phyloP scores from a whole-genome alignment of 2,888 invertebrate species.

The Torymus auratus region DNA sequence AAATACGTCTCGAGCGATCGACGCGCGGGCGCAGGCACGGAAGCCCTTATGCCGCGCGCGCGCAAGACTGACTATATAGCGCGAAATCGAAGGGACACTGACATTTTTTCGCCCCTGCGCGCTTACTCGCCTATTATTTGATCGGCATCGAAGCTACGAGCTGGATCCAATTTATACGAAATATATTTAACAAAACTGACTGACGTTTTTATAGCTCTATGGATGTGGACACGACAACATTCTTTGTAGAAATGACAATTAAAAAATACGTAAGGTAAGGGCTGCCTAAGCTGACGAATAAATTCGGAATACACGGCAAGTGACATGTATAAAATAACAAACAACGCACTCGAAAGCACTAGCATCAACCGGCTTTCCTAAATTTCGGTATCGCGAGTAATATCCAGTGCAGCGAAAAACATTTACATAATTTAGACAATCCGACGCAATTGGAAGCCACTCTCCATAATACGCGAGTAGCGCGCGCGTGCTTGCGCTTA shows the following conservation, averaged over 20 bases:
- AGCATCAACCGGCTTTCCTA: no score
- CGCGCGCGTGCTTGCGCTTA: background rate
- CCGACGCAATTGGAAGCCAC: conserved; percentile 18
- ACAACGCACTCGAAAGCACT: no score
- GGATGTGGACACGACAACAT: no score
- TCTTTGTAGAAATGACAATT: no score
- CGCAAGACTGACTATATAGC: background rate
- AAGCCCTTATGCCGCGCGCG: background rate
- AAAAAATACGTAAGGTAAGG: no score
- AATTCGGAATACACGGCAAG: no score
- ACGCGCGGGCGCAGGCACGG: background rate
- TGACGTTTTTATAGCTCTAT: no score
- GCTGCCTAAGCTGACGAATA: no score
- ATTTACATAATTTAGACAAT: conserved; percentile 39
- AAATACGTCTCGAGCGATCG: conserved; percentile 69
- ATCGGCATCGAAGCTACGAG: background rate
- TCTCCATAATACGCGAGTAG: background rate
- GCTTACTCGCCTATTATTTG: conserved; percentile 9
- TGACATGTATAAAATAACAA: no score
- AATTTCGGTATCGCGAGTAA: no score
- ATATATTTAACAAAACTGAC: no score
- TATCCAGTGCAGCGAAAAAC: conserved; percentile 8
- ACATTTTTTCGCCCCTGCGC: background rate
- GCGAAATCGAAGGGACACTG: conserved; percentile 34
- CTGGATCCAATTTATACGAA: no score